phyloP scores from a whole-genome alignment of 2,888 invertebrate genomes.

The Entomobrya multifasciata region DNA sequence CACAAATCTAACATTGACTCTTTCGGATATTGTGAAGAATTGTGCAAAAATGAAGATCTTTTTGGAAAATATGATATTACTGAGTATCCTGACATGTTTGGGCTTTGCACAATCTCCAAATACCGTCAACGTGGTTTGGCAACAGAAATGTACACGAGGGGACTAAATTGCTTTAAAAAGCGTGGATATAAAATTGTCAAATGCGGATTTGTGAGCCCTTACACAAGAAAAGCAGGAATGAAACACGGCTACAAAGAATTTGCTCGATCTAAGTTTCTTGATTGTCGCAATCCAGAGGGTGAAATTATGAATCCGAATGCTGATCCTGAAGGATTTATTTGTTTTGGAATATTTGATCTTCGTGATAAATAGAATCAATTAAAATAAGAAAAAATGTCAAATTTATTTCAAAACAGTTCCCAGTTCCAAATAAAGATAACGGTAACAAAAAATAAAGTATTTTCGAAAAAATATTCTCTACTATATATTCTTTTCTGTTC shows the following conservation, averaged over 20 bases:
- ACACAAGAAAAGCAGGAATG: slow-evolving; percentile 52
- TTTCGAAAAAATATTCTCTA: neutral
- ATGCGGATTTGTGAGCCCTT: slow-evolving; percentile 66
- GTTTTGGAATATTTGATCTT: slow-evolving; percentile 62
- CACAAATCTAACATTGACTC: slow-evolving; percentile 36
- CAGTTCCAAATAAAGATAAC: neutral
- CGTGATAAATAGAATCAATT: neutral
- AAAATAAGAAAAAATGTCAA: neutral
- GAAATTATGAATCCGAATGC: slow-evolving; percentile 59
- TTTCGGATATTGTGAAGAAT: neutral
- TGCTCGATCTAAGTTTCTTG: slow-evolving; percentile 28
- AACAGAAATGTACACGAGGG: slow-evolving; percentile 65
- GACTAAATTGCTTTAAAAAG: slow-evolving; percentile 40
- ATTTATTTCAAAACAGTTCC: too few species aligned
- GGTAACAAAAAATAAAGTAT: neutral
- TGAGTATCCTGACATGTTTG: slow-evolving; percentile 68
- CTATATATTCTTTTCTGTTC: too few species aligned
- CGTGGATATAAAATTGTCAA: slow-evolving; percentile 65
- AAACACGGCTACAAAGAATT: slow-evolving; percentile 66
- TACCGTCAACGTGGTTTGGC: slow-evolving; percentile 61
- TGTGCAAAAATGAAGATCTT: slow-evolving; percentile 46
- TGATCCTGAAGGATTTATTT: slow-evolving; percentile 59
- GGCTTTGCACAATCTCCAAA: slow-evolving; percentile 49
- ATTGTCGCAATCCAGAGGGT: slow-evolving; percentile 47
- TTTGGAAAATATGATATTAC: slow-evolving; percentile 42